Conservation (phyloP, 2,888 invertebrate genomes). For the Drosophila peninsularis region DNA sequence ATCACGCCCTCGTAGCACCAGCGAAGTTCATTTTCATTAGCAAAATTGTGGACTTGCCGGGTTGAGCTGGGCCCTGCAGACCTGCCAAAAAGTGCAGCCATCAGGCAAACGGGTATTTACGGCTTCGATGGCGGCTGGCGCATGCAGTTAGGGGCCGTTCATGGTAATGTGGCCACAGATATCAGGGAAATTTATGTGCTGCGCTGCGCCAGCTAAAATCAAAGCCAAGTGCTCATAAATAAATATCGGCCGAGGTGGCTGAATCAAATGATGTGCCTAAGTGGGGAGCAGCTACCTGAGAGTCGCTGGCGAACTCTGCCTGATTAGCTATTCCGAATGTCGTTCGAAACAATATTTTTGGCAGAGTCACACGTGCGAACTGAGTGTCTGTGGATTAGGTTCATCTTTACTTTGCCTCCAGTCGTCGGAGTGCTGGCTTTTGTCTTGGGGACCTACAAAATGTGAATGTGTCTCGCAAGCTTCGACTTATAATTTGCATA, state of each 20-base stretch:
- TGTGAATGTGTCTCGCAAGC: constrained; percentile 61
- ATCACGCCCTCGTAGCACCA: constrained; percentile 40
- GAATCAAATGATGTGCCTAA: constrained; percentile 70
- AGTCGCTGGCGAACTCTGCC: not conserved
- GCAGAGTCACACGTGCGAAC: constrained; percentile 50
- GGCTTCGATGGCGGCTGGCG: constrained; percentile 50
- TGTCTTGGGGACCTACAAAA: constrained; percentile 40
- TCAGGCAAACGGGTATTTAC: constrained; percentile 62
- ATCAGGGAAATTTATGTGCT: constrained; percentile 55
- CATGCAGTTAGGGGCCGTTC: constrained; percentile 50
- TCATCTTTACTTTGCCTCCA: constrained; percentile 35
- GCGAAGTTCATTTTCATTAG: constrained; percentile 66
- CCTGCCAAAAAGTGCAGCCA: constrained; percentile 71
- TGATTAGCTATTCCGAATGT: constrained; percentile 64
- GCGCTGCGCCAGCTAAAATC: constrained; percentile 69
- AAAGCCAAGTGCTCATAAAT: constrained; percentile 71
- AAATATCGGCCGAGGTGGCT: constrained; percentile 63
- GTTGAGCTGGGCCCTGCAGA: constrained; percentile 30
- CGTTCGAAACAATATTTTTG: constrained; percentile 35
- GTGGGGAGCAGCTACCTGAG: constrained; percentile 27
- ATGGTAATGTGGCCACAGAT: constrained; percentile 46
- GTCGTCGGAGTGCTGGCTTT: constrained; percentile 27
- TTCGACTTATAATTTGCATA: constrained; percentile 72
- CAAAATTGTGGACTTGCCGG: constrained; percentile 54
- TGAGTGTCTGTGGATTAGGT: constrained; percentile 9